Base-by-base conservation (phyloP, 2,888 invertebrate genomes). In the Electrophaes corylata region DNA sequence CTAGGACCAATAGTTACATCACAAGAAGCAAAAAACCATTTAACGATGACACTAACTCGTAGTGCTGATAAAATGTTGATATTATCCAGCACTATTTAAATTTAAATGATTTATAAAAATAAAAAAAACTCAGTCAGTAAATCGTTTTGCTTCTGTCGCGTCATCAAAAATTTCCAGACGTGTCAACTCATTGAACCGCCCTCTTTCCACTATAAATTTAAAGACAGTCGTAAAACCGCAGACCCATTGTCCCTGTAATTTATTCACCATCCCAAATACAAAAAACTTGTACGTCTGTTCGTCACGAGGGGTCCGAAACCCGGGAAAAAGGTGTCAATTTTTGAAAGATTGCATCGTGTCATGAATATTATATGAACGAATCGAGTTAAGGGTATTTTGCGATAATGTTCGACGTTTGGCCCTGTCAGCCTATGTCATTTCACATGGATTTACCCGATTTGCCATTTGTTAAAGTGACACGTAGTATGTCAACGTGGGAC, bases 301-400 rank as follows among this genome's bases (percentile, higher is more conserved):
- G 72, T 78, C 77, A 75, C 73, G 72, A 76, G 78, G 82, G 79
- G 78, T 76, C 75, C 64, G 66, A 67, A 73, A 75, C 81, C 81
- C 73, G 72, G 77, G 75, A 76, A 85, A 86, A 87, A 88, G 89
- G 90, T 91, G 91, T 91, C 91, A 91, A 91, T 91, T 91, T 91
- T 91, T 91, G 91, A 91, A 91, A 91, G 91, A 91, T 91, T 90
- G 91, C 81, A 80, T 81, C 85, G 67, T 85, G 88, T 88, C 91
- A 91, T 91, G 91, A 91, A 91, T 91, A 88, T 91, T 91, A 90
- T 90, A 91, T 91, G 88, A 91, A 88, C 83, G 88, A 87, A 85
- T 88, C 79, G 87, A 88, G 91, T 91, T 91, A 88, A 88, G 90
- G 89, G 88, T 83, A 88, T 89, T 90, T 88, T 84, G 86, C 80